Percentiles rank a stretch among this genome's conserved stretches.
phyloP scores from a whole-genome alignment of 1,140 invertebrate genomes.

The Lepidotrigona ventralis region DNA sequence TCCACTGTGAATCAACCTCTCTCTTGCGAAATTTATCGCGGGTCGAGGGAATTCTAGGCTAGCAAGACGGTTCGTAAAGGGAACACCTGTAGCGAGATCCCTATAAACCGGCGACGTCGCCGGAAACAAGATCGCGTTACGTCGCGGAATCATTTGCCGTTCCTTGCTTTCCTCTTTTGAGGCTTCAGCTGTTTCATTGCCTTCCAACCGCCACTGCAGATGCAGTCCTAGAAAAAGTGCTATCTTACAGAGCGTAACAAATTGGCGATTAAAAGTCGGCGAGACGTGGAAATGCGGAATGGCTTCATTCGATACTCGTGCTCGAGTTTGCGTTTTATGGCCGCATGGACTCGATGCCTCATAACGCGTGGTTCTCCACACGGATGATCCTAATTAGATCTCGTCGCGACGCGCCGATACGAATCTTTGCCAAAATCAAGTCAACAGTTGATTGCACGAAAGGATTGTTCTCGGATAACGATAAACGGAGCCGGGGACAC shows the following conservation, averaged over 20 bases:
- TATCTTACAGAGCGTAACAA: constrained; percentile 55
- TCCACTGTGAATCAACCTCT: too few species aligned
- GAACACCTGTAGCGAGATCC: constrained; percentile 55
- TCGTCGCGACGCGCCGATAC: neutral
- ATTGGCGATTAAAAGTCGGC: constrained; percentile 63
- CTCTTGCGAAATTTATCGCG: neutral
- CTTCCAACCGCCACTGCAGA: constrained; percentile 37
- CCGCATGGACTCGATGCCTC: neutral
- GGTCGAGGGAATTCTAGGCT: constrained; percentile 25
- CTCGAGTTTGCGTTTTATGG: constrained; percentile 1
- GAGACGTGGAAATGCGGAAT: constrained; percentile 57
- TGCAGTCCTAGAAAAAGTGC: constrained; percentile 35
- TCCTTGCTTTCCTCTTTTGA: constrained; percentile 32
- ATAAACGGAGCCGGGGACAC: too few species aligned
- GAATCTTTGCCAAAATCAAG: neutral
- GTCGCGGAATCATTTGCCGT: constrained; percentile 1
- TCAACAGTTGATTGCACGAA: neutral
- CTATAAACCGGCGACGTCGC: constrained; percentile 33
- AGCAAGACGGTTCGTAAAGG: neutral
- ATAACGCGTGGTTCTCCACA: neutral
- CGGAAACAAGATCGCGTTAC: constrained; percentile 44
- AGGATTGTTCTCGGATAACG: neutral
- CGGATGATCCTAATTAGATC: constrained; percentile 15
- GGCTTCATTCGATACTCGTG: constrained; percentile 44
- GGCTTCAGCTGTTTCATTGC: constrained; percentile 27